These are phyloP conservation scores for Phyllotreta cruciferae DNA, from an alignment of 2,888 invertebrate genomes.

Conservation along the genomic window DNA sequence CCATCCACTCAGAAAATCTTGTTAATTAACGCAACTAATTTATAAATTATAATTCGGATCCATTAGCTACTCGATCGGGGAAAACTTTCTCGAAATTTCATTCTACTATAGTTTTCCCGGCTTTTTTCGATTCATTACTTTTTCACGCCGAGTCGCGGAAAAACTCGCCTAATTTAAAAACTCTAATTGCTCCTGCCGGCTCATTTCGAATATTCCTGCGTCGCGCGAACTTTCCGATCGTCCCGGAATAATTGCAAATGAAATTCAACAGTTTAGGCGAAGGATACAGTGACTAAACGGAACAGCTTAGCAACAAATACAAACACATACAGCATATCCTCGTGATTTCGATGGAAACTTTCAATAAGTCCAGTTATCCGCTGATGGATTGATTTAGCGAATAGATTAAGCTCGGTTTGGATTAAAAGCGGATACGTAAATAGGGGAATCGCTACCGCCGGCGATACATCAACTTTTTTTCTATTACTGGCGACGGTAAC, in stretches of 20 bases:
- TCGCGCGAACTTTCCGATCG: too few species aligned
- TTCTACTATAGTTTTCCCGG: slow-evolving; percentile 23
- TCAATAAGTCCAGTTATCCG: too few species aligned
- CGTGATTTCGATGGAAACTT: too few species aligned
- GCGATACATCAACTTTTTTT: slow-evolving; percentile 37
- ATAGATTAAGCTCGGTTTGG: slow-evolving; percentile 1
- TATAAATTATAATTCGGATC: slow-evolving; percentile 29
- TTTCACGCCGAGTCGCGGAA: slow-evolving; percentile 19
- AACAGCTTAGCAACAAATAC: too few species aligned
- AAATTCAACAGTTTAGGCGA: too few species aligned
- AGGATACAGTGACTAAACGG: too few species aligned
- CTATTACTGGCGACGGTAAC: slow-evolving; percentile 41
- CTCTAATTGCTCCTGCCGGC: slow-evolving; percentile 27
- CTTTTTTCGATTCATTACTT: slow-evolving; percentile 31
- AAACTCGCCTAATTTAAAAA: slow-evolving; percentile 22
- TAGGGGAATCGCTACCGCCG: slow-evolving; percentile 31
- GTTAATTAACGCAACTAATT: slow-evolving; percentile 18
- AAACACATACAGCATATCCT: too few species aligned
- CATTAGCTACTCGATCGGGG: slow-evolving; percentile 26
- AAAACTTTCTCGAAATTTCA: slow-evolving; percentile 21
- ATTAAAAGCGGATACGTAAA: slow-evolving; percentile 30
- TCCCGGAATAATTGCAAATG: too few species aligned
- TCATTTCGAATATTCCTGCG: background rate
- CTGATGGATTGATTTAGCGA: too few species aligned
- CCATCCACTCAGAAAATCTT: background rate